A percentile compares a stretch with the other conserved stretches of the same genome.
Conservation (phyloP, 2,888 invertebrate genomes). For the Junonia oenone region DNA sequence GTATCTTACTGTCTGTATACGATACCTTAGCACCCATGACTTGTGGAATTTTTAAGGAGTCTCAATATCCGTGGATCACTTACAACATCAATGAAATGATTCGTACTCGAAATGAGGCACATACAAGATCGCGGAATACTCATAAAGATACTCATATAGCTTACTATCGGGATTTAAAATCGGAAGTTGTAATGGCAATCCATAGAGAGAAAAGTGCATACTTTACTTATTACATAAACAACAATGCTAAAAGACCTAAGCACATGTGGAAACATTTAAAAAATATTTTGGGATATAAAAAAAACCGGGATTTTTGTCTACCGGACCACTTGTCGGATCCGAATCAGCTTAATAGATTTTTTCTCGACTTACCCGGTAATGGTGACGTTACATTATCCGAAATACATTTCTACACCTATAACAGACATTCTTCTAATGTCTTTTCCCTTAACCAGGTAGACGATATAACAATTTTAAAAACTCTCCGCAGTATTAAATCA, state of each 20-base stretch:
- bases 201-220: not conserved
- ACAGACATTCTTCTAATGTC: not conserved
- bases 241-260: not conserved
- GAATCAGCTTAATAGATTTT: not conserved
- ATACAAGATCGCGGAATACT: not conserved
- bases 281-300: not conserved
- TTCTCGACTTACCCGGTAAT: not conserved
- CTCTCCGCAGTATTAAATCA: not conserved
- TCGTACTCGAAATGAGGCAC: slow-evolving; percentile 1
- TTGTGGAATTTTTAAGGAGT: not conserved
- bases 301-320: not conserved
- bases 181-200: not conserved
- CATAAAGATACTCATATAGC: not conserved
- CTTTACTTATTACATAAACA: not conserved
- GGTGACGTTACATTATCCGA: not conserved
- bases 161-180: not conserved
- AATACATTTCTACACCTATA: not conserved
- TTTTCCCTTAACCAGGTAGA: not conserved
- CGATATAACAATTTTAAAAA: not conserved
- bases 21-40: not conserved
- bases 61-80: not conserved
- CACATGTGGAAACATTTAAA: not conserved
- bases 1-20: not conserved
- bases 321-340: not conserved
- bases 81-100: slow-evolving; percentile 1